These are phyloP conservation scores for Leuciscus idus DNA, from an alignment of 2,113 vertebrate genomes.

Conservation along the genomic window DNA sequence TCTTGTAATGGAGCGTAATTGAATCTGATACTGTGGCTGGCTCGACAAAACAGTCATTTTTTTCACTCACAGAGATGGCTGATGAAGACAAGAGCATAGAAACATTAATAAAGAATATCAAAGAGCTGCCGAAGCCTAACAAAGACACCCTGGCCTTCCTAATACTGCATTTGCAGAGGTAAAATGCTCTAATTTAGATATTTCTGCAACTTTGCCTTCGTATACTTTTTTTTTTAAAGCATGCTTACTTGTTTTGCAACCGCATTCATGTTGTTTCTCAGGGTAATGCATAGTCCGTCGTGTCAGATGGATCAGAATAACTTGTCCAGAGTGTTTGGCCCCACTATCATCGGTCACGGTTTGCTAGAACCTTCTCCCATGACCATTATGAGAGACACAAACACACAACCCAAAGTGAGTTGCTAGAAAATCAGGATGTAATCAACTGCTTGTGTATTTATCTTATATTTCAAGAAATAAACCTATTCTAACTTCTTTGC, in stretches of 20 bases:
- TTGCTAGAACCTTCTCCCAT: constrained; percentile 78
- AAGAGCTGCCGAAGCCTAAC: constrained; percentile 80
- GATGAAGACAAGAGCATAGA: constrained; percentile 69
- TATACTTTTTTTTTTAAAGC: background rate
- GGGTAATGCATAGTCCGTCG: constrained; percentile 75
- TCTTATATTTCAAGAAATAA: background rate
- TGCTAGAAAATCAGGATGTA: background rate
- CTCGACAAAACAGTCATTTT: constrained; percentile 1
- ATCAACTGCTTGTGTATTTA: background rate
- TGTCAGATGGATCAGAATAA: constrained; percentile 86
- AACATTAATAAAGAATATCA: constrained; percentile 70
- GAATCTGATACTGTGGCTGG: background rate
- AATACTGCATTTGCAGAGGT: constrained; percentile 80
- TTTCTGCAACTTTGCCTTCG: background rate
- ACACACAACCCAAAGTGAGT: constrained; percentile 79
- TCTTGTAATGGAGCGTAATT: background rate
- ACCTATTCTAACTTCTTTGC: background rate
- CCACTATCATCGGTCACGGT: constrained; percentile 81
- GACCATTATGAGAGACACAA: constrained; percentile 81
- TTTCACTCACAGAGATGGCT: constrained; percentile 68
- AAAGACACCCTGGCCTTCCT: constrained; percentile 85
- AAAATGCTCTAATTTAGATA: constrained; percentile 29
- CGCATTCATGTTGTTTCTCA: constrained; percentile 6
- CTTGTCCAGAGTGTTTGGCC: constrained; percentile 84
- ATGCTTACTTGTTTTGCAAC: background rate